Evolutionary conservation across 2,888 invertebrate species (phyloP).

Genomic region (Pseudeuparius sepicola): DNA sequence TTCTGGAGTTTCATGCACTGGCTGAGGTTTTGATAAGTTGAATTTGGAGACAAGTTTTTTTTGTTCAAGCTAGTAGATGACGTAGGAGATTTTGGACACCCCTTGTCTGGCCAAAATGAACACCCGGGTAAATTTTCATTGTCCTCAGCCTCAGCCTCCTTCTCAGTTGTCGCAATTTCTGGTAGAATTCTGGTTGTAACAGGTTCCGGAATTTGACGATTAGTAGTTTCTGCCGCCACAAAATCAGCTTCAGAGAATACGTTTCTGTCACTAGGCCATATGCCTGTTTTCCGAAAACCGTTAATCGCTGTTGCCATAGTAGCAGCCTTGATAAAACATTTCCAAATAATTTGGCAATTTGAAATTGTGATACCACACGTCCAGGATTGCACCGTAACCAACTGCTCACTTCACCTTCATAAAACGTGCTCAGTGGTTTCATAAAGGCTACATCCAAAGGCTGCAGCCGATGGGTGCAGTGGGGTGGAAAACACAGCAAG

Average conservation of each 20-base stretch:
- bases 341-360: constrained; percentile 22
- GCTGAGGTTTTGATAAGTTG: too few species aligned
- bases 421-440: constrained; percentile 25
- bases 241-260: constrained; percentile 12
- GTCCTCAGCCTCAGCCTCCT: too few species aligned
- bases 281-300: constrained; percentile 27
- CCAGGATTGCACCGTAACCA: constrained; percentile 26
- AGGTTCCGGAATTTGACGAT: too few species aligned
- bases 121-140: too few species aligned
- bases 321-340: constrained; percentile 25
- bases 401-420: constrained; percentile 21
- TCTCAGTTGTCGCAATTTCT: too few species aligned
- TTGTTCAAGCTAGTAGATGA: too few species aligned
- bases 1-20: too few species aligned
- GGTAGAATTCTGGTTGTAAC: too few species aligned
- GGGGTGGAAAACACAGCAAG: constrained; percentile 31
- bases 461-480: constrained; percentile 26
- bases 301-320: constrained; percentile 25
- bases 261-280: constrained; percentile 15
- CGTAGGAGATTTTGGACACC: too few species aligned
- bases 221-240: constrained; percentile 9
- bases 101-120: too few species aligned
- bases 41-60: too few species aligned
- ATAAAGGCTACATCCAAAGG: constrained; percentile 27
- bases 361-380: constrained; percentile 23